Conservation (phyloP, 2,888 invertebrate genomes). For the Toxonevra muliebris region DNA sequence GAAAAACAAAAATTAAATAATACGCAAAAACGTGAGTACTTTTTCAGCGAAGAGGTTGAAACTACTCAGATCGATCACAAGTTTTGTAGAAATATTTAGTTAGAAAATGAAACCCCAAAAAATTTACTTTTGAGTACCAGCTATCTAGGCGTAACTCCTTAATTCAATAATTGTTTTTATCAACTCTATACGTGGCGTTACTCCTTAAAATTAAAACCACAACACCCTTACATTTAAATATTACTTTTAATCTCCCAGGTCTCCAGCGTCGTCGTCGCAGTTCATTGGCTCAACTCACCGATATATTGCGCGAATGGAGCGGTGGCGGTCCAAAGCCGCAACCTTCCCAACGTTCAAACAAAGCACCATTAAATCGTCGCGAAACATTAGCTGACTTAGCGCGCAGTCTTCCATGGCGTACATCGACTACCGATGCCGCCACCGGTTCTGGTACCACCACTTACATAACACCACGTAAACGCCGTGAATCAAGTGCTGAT, state of each 20-base stretch:
- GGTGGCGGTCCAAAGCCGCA: conserved; percentile 69
- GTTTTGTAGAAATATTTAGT: no score
- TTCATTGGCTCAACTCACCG: conserved; percentile 87
- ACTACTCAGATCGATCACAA: no score
- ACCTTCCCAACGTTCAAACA: conserved; percentile 43
- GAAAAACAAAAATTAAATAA: no score
- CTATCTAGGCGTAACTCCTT: no score
- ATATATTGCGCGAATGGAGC: conserved; percentile 88
- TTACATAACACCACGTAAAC: conserved; percentile 70
- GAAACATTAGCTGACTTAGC: conserved; percentile 90
- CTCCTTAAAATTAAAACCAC: no score
- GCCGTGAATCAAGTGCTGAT: conserved; percentile 89
- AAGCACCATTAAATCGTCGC: conserved; percentile 80
- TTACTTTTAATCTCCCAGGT: conserved; percentile 57
- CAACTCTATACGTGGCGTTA: no score
- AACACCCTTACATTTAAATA: conserved; percentile 5
- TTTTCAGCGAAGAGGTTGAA: no score
- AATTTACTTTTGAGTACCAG: no score
- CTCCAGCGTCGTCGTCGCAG: conserved; percentile 80
- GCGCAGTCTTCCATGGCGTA: conserved; percentile 83
- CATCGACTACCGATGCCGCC: conserved; percentile 69
- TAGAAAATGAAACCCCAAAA: no score
- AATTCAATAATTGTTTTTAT: no score
- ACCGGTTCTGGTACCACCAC: conserved; percentile 59
- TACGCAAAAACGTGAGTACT: no score